Base-by-base conservation (phyloP, 2,888 invertebrate species). In the Dromius quadrimaculatus region DNA sequence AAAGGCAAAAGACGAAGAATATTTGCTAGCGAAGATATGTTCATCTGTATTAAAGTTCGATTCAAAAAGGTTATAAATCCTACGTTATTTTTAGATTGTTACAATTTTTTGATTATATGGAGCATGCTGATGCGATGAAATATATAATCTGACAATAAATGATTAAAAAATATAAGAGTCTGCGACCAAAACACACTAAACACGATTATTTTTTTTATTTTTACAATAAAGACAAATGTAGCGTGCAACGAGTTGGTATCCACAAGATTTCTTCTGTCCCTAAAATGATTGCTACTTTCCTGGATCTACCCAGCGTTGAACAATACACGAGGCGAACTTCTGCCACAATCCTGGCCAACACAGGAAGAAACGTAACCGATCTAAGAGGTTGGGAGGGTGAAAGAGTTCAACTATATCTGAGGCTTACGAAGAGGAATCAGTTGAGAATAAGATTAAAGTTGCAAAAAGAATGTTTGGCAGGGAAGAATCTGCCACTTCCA, bases 31-130 rank as follows among this genome's bases (percentile, higher is more conserved):
- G 1, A 34, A 36, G 34, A 8, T 32, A 36, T 57, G 32, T 32
- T 57, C 9, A 19, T 19, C 17, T 57, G 34, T 13, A 50, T 20
- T 50, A n/a, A 23, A 22, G 22, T 28, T 50, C 28, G 50, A 50
- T 1, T 50, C 6, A 20, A 50, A 50, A 38, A 38, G 13, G 13
- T 20, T 22, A 38, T 38, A 38, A 38, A 38, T 50, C 43, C 13
- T 57, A 57, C 20, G 45, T 45, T 57, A 57, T 57, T 57, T 57
- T 19, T 57, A 57, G 15, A 34, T 57, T 34, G 34, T 19, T 57
- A 8, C 15, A 32, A 15, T 36, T 19, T 13, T 28, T 57, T 1
- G 8, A 57, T 57, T 57, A 36, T 36, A 32, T 45, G 45, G 20
- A 19, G 19, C 45, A 45, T 45, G 20, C 45, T 22, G 45, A 45